These are phyloP conservation scores for Henricia sp. DNA, from an alignment of 53 echinoderm and acorn worm species.

Conservation along the genomic window DNA sequence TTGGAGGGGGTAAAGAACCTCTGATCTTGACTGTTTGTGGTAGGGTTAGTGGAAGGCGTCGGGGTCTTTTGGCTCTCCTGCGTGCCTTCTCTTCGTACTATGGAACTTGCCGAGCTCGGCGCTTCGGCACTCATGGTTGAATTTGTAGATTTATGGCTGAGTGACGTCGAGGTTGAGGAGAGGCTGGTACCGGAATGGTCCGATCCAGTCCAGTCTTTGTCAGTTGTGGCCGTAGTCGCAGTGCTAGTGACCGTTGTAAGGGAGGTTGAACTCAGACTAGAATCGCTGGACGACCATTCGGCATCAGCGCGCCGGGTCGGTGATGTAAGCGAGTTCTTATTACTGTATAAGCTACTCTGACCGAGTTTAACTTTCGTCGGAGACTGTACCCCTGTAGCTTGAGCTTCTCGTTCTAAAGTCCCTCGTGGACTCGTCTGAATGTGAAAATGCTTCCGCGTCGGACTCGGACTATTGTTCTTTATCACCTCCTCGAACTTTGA, in stretches of 20 bases:
- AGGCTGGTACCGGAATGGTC: slow-evolving; percentile 72
- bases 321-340: slow-evolving; percentile 64
- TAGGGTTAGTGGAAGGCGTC: slow-evolving; percentile 9
- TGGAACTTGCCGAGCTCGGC: slow-evolving; percentile 29
- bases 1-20: slow-evolving; percentile 23
- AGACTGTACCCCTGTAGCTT: slow-evolving; percentile 69
- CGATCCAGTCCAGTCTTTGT: slow-evolving; percentile 78
- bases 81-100: neutral
- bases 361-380: slow-evolving; percentile 86
- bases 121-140: slow-evolving; percentile 21
- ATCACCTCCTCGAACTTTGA: slow-evolving; percentile 79
- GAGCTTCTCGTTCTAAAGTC: slow-evolving; percentile 71
- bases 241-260: slow-evolving; percentile 81
- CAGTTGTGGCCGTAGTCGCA: slow-evolving; percentile 44
- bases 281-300: slow-evolving; percentile 72
- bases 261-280: slow-evolving; percentile 72
- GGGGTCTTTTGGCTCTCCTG: slow-evolving; percentile 15
- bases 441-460: slow-evolving; percentile 77
- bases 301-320: slow-evolving; percentile 56
- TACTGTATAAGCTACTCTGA: slow-evolving; percentile 92
- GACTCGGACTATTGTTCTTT: slow-evolving; percentile 62
- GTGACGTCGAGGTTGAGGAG: slow-evolving; percentile 1
- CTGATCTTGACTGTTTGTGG: slow-evolving; percentile 15
- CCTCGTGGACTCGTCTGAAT: slow-evolving; percentile 83
- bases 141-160: neutral